phyloP scores from a whole-genome alignment of 2,797 vertebrate species.

The Dermochelys coriacea region DNA sequence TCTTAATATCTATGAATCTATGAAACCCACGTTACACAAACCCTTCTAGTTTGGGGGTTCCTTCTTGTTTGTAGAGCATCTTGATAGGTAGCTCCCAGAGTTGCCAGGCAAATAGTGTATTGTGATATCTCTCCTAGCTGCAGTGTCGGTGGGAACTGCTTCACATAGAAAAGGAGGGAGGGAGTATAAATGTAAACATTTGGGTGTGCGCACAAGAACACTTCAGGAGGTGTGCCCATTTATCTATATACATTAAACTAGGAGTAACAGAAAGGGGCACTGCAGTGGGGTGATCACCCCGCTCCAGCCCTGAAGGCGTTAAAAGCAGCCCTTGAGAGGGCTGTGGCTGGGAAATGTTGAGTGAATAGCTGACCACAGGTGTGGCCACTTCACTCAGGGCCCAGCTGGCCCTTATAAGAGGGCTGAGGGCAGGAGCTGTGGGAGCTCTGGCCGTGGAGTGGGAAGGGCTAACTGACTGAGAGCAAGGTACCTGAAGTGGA shows the following conservation, averaged over 20 bases:
- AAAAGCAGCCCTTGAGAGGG: too few species aligned
- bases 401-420: too few species aligned
- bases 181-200: not conserved
- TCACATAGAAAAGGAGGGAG: not conserved
- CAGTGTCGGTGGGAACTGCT: not conserved
- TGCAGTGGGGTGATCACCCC: too few species aligned
- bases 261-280: not conserved
- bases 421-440: too few species aligned
- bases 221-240: not conserved
- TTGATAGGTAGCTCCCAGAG: not conserved
- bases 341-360: too few species aligned
- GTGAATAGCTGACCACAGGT: too few species aligned
- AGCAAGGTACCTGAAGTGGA: too few species aligned
- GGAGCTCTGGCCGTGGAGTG: too few species aligned
- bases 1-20: too few species aligned
- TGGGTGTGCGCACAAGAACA: not conserved
- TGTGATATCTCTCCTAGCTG: not conserved
- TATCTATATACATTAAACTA: not conserved
- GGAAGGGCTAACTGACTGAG: too few species aligned
- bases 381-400: too few species aligned
- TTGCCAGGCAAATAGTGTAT: not conserved
- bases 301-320: too few species aligned
- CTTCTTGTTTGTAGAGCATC: not conserved
- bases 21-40: not conserved
- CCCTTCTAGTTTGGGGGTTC: not conserved